Percentiles rank a stretch among this genome's conserved stretches.
Evolutionary conservation across 2,797 vertebrate genomes (phyloP).

Genomic region (Sparidentex hasta): DNA sequence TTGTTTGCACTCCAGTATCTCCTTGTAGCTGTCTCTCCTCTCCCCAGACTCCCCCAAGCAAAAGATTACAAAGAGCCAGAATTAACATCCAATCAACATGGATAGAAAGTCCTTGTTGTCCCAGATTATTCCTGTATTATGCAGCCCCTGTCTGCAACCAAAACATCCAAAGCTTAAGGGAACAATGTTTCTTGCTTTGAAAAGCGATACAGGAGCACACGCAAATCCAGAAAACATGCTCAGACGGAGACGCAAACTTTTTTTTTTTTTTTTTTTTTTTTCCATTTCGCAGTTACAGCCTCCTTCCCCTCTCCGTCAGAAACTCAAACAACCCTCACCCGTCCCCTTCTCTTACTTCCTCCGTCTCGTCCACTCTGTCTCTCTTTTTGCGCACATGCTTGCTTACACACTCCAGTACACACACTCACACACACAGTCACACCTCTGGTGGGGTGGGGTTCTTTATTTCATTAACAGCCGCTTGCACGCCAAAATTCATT

Average conservation of each 20-base stretch:
- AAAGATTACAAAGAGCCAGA: slow-evolving; percentile 48
- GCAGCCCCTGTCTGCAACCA: slow-evolving; percentile 17
- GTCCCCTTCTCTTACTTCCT: slow-evolving; percentile 26
- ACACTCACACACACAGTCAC: slow-evolving; percentile 50
- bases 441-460: slow-evolving; percentile 75
- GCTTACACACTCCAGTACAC: slow-evolving; percentile 27
- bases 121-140: slow-evolving; percentile 44
- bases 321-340: slow-evolving; percentile 14
- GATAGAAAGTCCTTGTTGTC: slow-evolving; percentile 36
- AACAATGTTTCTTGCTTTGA: slow-evolving; percentile 29
- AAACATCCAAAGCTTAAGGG: slow-evolving; percentile 27
- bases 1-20: slow-evolving; percentile 26
- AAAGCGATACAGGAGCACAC: neutral
- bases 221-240: slow-evolving; percentile 21
- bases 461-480: slow-evolving; percentile 84
- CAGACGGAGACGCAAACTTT: neutral
- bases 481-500: slow-evolving; percentile 83
- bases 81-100: slow-evolving; percentile 42
- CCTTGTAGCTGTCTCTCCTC: slow-evolving; percentile 13
- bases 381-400: slow-evolving; percentile 39
- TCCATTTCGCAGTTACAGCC: neutral
- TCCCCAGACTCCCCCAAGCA: slow-evolving; percentile 13
- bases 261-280: slow-evolving; percentile 13
- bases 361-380: slow-evolving; percentile 1
- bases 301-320: neutral